A percentile compares a stretch with the other conserved stretches of the same genome.
These are phyloP conservation scores for Tetrax tetrax DNA, from an alignment of 2,113 vertebrate species.

Conservation along the genomic window DNA sequence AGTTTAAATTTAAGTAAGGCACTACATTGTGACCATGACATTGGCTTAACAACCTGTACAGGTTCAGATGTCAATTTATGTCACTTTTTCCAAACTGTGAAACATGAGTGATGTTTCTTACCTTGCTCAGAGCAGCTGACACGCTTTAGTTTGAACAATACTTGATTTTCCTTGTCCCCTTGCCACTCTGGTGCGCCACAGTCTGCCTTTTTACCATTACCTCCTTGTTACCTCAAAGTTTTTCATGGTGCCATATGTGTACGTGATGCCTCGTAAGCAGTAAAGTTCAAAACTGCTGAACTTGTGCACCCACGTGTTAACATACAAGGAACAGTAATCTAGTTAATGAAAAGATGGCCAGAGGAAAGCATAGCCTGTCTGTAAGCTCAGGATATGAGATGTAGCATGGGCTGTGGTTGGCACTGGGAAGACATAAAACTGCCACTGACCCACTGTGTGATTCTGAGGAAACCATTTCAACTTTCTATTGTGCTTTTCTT, in stretches of 20 bases:
- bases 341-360: neutral
- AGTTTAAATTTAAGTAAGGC: neutral
- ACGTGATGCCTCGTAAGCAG: neutral
- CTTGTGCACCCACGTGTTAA: neutral
- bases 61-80: neutral
- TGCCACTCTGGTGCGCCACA: neutral
- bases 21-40: neutral
- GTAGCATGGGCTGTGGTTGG: neutral
- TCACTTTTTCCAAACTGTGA: neutral
- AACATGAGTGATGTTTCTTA: neutral
- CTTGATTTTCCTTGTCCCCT: neutral
- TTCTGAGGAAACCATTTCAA: constrained; percentile 10
- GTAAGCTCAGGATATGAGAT: neutral
- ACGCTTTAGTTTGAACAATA: neutral
- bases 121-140: neutral
- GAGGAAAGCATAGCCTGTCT: neutral
- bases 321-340: neutral
- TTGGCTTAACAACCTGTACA: neutral
- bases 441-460: neutral
- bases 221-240: neutral
- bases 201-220: neutral
- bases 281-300: neutral
- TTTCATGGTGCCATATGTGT: neutral
- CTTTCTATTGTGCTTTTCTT: constrained; percentile 40
- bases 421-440: neutral